Percentiles rank a stretch among this genome's conserved stretches.
These are phyloP conservation scores for Axinella damicornis DNA, from an alignment of 37 sponge, comb jelly and placozoan genomes.

Conservation along the genomic window DNA sequence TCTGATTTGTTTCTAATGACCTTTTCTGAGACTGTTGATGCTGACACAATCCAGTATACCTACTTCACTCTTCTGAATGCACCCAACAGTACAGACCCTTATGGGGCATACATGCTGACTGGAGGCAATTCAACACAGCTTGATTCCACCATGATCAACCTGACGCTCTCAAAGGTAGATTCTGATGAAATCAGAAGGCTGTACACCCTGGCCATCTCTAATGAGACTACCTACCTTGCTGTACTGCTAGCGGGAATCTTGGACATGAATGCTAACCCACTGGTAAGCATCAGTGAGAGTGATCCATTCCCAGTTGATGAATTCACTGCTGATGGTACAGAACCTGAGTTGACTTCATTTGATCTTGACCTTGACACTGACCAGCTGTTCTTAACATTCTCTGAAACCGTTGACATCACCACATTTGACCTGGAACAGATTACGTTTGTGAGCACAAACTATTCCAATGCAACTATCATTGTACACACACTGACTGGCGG, in stretches of 20 bases:
- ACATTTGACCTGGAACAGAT: conserved; percentile 52
- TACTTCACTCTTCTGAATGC: conserved; percentile 52
- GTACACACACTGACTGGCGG: conserved; percentile 62
- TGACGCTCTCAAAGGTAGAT: conserved; percentile 75
- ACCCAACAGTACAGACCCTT: conserved; percentile 51
- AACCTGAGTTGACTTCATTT: conserved; percentile 68
- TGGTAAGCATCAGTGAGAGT: conserved; percentile 21
- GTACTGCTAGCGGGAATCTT: conserved; percentile 38
- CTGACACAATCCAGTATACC: conserved; percentile 53
- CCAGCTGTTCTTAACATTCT: conserved; percentile 63
- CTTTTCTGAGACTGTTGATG: conserved; percentile 91
- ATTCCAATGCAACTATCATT: neutral
- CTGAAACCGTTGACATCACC: conserved; percentile 64
- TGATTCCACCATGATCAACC: conserved; percentile 61
- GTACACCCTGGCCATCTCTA: conserved; percentile 73
- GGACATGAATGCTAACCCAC: conserved; percentile 83
- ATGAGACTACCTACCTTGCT: conserved; percentile 63
- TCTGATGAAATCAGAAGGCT: conserved; percentile 83
- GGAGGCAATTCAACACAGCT: conserved; percentile 25
- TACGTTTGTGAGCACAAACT: conserved; percentile 31
- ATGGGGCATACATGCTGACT: conserved; percentile 48
- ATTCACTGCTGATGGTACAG: conserved; percentile 78
- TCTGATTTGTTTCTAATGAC: conserved; percentile 64
- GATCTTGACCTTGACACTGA: conserved; percentile 61
- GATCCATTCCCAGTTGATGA: conserved; percentile 30